phyloP scores from a whole-genome alignment of 2,113 vertebrate species.

The Brachypteracias leptosomus region DNA sequence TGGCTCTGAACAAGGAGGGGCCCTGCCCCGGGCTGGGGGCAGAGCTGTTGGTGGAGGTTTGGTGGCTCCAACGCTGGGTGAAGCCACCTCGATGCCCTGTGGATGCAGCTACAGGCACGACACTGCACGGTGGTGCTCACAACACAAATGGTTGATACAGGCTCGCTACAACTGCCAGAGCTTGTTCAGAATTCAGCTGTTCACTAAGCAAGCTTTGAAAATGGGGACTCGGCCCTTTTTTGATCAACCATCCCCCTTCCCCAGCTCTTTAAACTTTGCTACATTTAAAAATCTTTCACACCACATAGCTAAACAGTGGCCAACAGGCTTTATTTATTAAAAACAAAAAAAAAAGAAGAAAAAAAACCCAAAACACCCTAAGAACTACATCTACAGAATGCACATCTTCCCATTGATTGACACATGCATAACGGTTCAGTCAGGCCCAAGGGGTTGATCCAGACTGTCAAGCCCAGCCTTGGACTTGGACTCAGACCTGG shows the following conservation, averaged over 20 bases:
- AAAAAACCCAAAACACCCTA: slow-evolving; percentile 65
- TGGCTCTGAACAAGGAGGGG: neutral
- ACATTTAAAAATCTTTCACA: slow-evolving; percentile 76
- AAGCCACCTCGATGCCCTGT: neutral
- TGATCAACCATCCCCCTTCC: slow-evolving; percentile 8
- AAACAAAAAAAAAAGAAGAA: neutral
- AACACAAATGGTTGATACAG: neutral
- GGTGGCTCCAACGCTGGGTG: too few species aligned
- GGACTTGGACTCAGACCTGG: slow-evolving; percentile 49
- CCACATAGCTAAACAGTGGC: slow-evolving; percentile 72
- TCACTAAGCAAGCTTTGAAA: slow-evolving; percentile 53
- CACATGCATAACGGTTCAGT: slow-evolving; percentile 85
- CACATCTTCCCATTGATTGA: slow-evolving; percentile 98
- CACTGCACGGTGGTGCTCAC: neutral
- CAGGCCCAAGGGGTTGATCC: slow-evolving; percentile 53
- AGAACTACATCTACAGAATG: slow-evolving; percentile 89
- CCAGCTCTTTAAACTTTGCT: slow-evolving; percentile 61
- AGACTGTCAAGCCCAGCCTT: slow-evolving; percentile 24
- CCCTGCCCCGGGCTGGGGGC: neutral
- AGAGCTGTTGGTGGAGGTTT: neutral
- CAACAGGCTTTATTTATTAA: slow-evolving; percentile 68
- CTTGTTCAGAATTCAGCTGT: slow-evolving; percentile 26
- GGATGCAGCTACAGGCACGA: neutral
- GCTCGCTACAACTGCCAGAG: slow-evolving; percentile 31
- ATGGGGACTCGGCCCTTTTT: slow-evolving; percentile 20